Percentiles rank a stretch among this genome's conserved stretches.
These are phyloP conservation scores for Callionymus lyra DNA, from an alignment of 2,113 vertebrate species.

Conservation along the genomic window DNA sequence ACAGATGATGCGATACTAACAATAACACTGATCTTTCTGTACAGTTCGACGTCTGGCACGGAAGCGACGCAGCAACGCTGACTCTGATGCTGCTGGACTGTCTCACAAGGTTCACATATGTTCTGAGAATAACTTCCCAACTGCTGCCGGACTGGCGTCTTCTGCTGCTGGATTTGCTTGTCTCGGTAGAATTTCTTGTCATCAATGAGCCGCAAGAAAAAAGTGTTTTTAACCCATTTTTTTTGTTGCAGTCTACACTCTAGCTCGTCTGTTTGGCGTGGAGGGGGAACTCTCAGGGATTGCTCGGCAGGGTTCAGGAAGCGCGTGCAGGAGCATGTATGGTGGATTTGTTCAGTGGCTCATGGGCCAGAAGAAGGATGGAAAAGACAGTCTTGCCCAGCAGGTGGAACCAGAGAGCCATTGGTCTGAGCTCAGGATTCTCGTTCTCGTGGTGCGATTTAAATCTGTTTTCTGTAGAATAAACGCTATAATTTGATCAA, in stretches of 20 bases:
- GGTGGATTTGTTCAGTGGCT: conserved; percentile 93
- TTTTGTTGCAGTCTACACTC: conserved; percentile 67
- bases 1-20: too few species aligned
- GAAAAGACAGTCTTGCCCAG: conserved; percentile 82
- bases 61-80: conserved; percentile 61
- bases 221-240: not conserved
- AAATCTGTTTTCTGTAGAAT: conserved; percentile 22
- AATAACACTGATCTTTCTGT: conserved; percentile 2
- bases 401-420: conserved; percentile 81
- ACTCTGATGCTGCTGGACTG: conserved; percentile 34
- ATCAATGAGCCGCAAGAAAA: not conserved
- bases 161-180: conserved; percentile 92
- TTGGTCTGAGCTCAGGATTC: conserved; percentile 84
- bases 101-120: conserved; percentile 83
- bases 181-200: conserved; percentile 69
- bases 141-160: conserved; percentile 86
- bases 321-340: conserved; percentile 85
- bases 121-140: conserved; percentile 90
- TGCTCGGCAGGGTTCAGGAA: conserved; percentile 88
- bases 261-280: conserved; percentile 75
- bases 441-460: conserved; percentile 89
- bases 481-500: conserved; percentile 1
- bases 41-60: conserved; percentile 81
- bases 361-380: conserved; percentile 73
- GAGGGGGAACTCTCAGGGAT: conserved; percentile 81